phyloP scores from a whole-genome alignment of 2,797 vertebrate genomes.

The Rhynchotus rufescens region DNA sequence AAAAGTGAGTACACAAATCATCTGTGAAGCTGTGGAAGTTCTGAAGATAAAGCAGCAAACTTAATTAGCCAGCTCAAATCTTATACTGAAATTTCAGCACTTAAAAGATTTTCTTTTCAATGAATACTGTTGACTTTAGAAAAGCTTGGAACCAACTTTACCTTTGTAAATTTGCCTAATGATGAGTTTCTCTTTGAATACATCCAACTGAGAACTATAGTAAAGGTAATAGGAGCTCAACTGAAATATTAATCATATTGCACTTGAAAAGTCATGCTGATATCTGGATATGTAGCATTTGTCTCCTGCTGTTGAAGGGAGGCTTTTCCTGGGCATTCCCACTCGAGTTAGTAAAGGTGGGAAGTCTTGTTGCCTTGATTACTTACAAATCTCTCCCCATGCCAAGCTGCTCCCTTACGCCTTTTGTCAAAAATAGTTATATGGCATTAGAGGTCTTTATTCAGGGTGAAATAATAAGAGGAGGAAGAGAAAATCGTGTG shows the following conservation, averaged over 20 bases:
- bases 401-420: conserved; percentile 6
- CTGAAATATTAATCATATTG: not conserved
- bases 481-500: not conserved
- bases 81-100: conserved; percentile 7
- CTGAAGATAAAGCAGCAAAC: not conserved
- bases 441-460: conserved; percentile 14
- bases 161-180: not conserved
- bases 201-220: not conserved
- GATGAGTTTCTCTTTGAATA: not conserved
- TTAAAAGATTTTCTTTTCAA: not conserved
- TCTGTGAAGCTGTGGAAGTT: not conserved
- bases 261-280: not conserved
- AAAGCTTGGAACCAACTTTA: not conserved
- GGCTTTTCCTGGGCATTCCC: conserved; percentile 23
- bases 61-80: conserved; percentile 9
- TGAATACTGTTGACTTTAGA: not conserved
- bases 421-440: conserved; percentile 11
- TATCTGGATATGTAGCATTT: not conserved
- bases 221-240: not conserved
- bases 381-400: not conserved
- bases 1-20: conserved; percentile 28
- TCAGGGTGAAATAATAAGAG: not conserved
- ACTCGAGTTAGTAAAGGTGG: conserved; percentile 20
- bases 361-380: conserved; percentile 6
- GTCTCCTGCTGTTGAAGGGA: not conserved